Percentiles rank a stretch among this genome's conserved stretches.
phyloP scores from a whole-genome alignment of 1,140 invertebrate species.

The Eulimnadia texana region DNA sequence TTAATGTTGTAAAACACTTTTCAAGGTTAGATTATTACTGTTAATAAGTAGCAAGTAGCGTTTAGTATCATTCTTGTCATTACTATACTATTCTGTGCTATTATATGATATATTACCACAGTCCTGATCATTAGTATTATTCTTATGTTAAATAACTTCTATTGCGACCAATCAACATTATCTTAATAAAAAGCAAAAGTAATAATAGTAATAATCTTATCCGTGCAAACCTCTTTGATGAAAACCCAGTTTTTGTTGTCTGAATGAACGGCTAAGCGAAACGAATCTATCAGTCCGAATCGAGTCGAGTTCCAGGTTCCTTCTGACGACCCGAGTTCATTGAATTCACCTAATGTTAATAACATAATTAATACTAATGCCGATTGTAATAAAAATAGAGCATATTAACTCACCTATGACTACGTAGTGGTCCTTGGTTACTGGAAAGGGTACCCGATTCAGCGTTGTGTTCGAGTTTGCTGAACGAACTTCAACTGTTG shows the following conservation, averaged over 20 bases:
- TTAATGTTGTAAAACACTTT: too few species aligned
- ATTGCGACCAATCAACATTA: too few species aligned
- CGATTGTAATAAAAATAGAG: slow-evolving; percentile 7
- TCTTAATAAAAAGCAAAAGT: too few species aligned
- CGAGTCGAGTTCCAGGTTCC: slow-evolving; percentile 44
- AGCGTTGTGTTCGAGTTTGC: slow-evolving; percentile 22
- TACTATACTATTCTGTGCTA: too few species aligned
- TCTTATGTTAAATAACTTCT: too few species aligned
- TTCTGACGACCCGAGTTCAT: slow-evolving; percentile 60
- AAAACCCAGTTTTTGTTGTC: slow-evolving; percentile 81
- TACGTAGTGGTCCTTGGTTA: slow-evolving; percentile 14
- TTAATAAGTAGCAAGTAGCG: too few species aligned
- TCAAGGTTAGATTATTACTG: too few species aligned
- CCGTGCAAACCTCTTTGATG: slow-evolving; percentile 81
- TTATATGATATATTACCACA: too few species aligned
- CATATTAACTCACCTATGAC: slow-evolving; percentile 16
- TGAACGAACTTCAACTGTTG: slow-evolving; percentile 67
- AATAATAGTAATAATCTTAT: too few species aligned
- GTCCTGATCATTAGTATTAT: too few species aligned
- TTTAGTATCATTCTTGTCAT: too few species aligned
- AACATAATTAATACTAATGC: slow-evolving; percentile 17
- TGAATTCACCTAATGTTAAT: slow-evolving; percentile 44
- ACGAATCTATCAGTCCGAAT: slow-evolving; percentile 48
- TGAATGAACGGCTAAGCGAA: slow-evolving; percentile 59
- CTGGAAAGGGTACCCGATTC: slow-evolving; percentile 10